Percentiles rank a stretch among this genome's conserved stretches.
phyloP scores from a whole-genome alignment of 2,113 vertebrate species.

The Lanius ludovicianus region DNA sequence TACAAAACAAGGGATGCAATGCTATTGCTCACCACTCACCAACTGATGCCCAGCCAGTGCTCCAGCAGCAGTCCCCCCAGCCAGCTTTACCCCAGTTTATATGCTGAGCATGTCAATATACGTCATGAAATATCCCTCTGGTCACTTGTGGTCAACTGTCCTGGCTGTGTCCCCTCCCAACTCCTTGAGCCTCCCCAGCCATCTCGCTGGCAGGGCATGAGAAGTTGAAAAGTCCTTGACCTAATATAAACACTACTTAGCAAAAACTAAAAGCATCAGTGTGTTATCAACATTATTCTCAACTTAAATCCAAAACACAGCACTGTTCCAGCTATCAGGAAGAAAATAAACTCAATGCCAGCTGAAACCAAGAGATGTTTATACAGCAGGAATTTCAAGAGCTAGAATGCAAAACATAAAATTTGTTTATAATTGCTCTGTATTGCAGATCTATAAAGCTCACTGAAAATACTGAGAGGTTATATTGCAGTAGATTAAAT shows the following conservation, averaged over 20 bases:
- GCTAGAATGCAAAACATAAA: not conserved
- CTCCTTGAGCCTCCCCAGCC: not conserved
- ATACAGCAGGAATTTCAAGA: not conserved
- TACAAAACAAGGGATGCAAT: not conserved
- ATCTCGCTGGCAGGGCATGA: fast-evolving
- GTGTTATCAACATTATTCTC: not conserved
- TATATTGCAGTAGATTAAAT: not conserved
- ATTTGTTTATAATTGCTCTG: not conserved
- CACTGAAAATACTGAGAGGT: not conserved
- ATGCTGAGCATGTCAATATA: not conserved
- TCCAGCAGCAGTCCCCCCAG: not conserved
- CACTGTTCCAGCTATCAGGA: not conserved
- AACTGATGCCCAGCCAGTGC: not conserved
- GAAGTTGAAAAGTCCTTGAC: not conserved
- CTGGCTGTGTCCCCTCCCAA: not conserved
- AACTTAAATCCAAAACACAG: not conserved
- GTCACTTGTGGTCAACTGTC: not conserved
- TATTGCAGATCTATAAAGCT: not conserved
- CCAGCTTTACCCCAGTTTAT: not conserved
- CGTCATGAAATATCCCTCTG: not conserved
- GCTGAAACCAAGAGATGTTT: not conserved
- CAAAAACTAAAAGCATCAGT: not conserved
- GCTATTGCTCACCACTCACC: not conserved
- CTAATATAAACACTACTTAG: not conserved
- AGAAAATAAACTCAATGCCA: not conserved